Base-by-base conservation (phyloP, 2,797 vertebrate species). In the Centropyge bicolor region DNA sequence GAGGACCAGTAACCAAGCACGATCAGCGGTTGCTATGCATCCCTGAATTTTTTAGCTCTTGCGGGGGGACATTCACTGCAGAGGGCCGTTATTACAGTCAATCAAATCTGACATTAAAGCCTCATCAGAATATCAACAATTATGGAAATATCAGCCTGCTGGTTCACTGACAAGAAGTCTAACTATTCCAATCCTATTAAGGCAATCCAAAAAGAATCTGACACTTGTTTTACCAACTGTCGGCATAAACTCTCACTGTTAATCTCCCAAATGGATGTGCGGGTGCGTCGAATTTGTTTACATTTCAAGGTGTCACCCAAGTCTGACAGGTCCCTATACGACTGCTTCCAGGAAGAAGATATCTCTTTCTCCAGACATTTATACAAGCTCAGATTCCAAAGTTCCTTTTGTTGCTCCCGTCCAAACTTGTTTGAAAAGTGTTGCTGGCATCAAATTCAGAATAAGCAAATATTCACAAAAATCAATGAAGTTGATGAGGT, bases 101-200 rank as follows among this genome's bases (percentile, higher is more conserved):
- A 84, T 91, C 81, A 91, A 91, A 89, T 87, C 59, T 87, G 74
- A 81, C 80, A 91, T 89, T 91, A 75, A 86, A 82, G 79, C 82
- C 80, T 84, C 78, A 85, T 81, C 78, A 78, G 74, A 85, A 86
- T 90, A 82, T 89, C 71, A 85, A 76, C 59, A 80, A 77, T 78
- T 79, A 85, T 62, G 74, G 56, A 70, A 91, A 82, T 83, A 88
- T 86, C 71, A 75, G 65, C 75, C 74, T 56, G 41, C 57, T 69
- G 46, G 57, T 79, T 81, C 52, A 56, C 16, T 72, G 57, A 85
- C 85, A 84, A 76, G 59, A 69, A 60, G 55, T 55, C 61, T 38
- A 76, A 84, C 66, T 80, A 62, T 74, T 88, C 74, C 40, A 83
- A 51, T 87, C 72, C 64, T 71, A 84, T 89, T 81, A 80, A 70